Evolutionary conservation across 2,797 vertebrate genomes (phyloP), one percentile per base, ranked within the genome.

Genomic region (Presbytis comata): DNA sequence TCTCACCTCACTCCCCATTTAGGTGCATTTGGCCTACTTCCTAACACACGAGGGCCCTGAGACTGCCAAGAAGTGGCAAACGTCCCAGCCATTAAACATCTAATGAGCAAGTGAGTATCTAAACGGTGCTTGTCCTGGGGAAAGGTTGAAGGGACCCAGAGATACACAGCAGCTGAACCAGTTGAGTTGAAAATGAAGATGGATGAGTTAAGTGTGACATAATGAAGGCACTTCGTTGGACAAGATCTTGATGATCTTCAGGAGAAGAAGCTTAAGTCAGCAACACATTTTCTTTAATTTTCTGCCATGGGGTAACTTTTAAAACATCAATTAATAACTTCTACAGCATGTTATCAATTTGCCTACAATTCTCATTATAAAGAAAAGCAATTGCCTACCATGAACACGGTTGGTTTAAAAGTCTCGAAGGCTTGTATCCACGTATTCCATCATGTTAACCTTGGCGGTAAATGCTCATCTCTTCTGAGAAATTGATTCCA

Each of bases 241-340:
- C 87, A 80, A 79, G 75, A 79, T 84, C 46, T 88, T 92, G 74
- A 70, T 81, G 41, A 80, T 53, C 53, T 87, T 94, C 76, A 53
- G 16, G 13, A 86, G 59, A 93, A 89, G 57, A 84, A 44, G 44
- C 67, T 84, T 67, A 95, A 93, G 64, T 16, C 59, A 33, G 17
- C 22, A 70, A 33, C 28, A 21, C 13, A 39, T 84, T 87, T 50
- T n/a, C 59, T 53, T 46, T 92, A 30, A 33, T 91, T 57, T 88
- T 93, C 64, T 95, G 83, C 72, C 80, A 57, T 57, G 11, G 39
- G 26, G 41, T 82, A 41, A 87, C 57, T 57, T 81, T 57, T 88
- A 93, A 93, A 84, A 85, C 24, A 83, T 83, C 67, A 94, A 7
- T 95, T 74, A 89, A 92, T 87, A 92, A 96, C 87, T 78, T 92